phyloP scores from a whole-genome alignment of 2,797 vertebrate genomes.

The Meda fulgida region DNA sequence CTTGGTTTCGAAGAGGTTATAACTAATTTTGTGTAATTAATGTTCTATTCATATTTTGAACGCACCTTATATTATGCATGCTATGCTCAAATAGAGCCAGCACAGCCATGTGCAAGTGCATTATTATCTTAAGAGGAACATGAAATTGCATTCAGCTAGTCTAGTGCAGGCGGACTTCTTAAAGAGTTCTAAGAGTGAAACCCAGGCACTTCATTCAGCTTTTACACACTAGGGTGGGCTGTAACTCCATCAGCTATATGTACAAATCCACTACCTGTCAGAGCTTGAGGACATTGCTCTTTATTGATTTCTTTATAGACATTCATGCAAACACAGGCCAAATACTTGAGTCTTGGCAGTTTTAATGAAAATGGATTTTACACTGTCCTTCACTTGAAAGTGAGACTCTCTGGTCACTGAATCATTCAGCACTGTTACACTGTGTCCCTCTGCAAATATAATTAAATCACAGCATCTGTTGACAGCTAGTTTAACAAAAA shows the following conservation, averaged over 20 bases:
- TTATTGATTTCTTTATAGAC: slow-evolving; percentile 50
- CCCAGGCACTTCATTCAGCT: neutral
- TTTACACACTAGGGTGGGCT: slow-evolving; percentile 22
- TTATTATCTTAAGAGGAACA: neutral
- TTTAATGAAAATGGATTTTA: slow-evolving; percentile 75
- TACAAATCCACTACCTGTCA: slow-evolving; percentile 6
- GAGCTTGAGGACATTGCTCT: slow-evolving; percentile 24
- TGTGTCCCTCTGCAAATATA: slow-evolving; percentile 36
- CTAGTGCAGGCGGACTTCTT: neutral
- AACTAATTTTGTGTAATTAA: no score
- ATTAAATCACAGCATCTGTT: slow-evolving; percentile 46
- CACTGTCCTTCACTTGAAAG: slow-evolving; percentile 63
- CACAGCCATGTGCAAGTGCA: neutral
- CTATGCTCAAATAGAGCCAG: neutral
- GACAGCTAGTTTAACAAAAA: slow-evolving; percentile 39
- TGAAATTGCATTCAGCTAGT: neutral
- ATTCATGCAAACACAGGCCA: slow-evolving; percentile 54
- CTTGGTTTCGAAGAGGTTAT: neutral
- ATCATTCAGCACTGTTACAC: neutral
- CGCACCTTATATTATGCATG: neutral
- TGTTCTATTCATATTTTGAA: neutral
- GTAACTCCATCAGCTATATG: slow-evolving; percentile 12
- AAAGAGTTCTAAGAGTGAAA: slow-evolving; percentile 3
- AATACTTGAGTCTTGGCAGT: slow-evolving; percentile 61
- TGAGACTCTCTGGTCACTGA: slow-evolving; percentile 1